Base-by-base conservation (phyloP, 2,113 vertebrate species). In the Cyphomyrus plagiostoma region DNA sequence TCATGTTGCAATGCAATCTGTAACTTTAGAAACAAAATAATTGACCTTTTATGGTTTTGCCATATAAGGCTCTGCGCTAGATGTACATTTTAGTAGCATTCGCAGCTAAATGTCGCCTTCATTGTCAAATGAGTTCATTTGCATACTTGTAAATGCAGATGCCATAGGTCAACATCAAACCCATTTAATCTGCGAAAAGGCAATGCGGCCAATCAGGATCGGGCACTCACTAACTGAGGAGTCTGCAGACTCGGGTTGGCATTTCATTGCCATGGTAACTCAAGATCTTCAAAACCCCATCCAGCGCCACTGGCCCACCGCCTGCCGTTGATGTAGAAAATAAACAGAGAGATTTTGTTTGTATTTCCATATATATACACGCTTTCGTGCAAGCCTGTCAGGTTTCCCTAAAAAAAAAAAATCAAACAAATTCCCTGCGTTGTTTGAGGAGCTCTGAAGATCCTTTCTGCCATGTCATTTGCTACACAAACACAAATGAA, bases 401-500 rank as follows among this genome's bases (percentile, higher is more conserved):
- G 74, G 21, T 80, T 83, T 87, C 80, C 46, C 49, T 82, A 74
- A 50, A 88, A 74, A 50, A 86, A 10, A 39, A 30, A 88, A 23
- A 66, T 17, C 83, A 70, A 74, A 48, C n/a, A 89, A 90, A 70
- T 46, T 49, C 89, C 42, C n/a, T 15, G 10, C 26, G 46, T 45
- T 89, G n/a, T 35, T 89, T 50, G 15, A 83, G 83, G 50, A 92
- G 88, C 15, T 89, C 42, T 49, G 53, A 91, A 92, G 90, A 93
- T 92, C 88, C 91, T 89, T 90, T 89, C 62, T 42, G 89, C 91
- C 94, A 91, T 92, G 92, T 89, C 93, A 88, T 95, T 95, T 95
- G 92, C 93, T 93, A 92, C 89, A 93, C 95, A 95, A 93, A 96
- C 94, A 93, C 91, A 95, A 96, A 97, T 96, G 91, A 96, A 92